These are phyloP conservation scores for Narcine bancroftii DNA, from an alignment of 2,113 vertebrate genomes.

Conservation along the genomic window DNA sequence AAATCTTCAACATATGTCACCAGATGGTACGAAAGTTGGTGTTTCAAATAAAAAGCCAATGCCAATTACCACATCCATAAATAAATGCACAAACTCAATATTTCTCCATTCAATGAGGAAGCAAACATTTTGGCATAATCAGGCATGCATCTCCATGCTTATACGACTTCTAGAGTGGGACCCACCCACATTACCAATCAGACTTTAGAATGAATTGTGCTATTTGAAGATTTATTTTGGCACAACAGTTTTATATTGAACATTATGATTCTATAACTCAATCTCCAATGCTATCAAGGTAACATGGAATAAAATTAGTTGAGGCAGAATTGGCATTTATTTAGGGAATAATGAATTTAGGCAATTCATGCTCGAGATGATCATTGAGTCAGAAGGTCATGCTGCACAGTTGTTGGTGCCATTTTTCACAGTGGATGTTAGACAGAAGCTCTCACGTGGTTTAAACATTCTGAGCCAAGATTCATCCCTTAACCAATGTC, in stretches of 20 bases:
- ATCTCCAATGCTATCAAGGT: background rate
- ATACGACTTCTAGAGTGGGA: too few species aligned
- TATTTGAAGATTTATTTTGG: too few species aligned
- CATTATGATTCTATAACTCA: too few species aligned
- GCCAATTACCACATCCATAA: background rate
- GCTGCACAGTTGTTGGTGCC: background rate
- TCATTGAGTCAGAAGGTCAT: background rate
- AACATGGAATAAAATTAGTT: background rate
- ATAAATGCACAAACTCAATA: background rate
- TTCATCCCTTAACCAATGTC: too few species aligned
- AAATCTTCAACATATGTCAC: background rate
- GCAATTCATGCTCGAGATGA: background rate
- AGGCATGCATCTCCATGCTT: too few species aligned
- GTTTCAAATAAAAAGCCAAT: background rate
- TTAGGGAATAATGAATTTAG: background rate
- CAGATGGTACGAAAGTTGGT: background rate
- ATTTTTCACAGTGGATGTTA: background rate
- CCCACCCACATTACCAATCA: too few species aligned
- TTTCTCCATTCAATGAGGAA: background rate
- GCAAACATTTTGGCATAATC: too few species aligned
- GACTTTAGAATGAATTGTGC: too few species aligned
- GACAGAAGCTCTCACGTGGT: background rate
- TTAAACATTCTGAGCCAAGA: background rate
- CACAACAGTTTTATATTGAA: too few species aligned
- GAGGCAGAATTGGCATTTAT: background rate